Percentiles rank a stretch among this genome's conserved stretches.
These are phyloP conservation scores for Myiopsitta monachus DNA, from an alignment of 2,113 vertebrate species.

Conservation along the genomic window DNA sequence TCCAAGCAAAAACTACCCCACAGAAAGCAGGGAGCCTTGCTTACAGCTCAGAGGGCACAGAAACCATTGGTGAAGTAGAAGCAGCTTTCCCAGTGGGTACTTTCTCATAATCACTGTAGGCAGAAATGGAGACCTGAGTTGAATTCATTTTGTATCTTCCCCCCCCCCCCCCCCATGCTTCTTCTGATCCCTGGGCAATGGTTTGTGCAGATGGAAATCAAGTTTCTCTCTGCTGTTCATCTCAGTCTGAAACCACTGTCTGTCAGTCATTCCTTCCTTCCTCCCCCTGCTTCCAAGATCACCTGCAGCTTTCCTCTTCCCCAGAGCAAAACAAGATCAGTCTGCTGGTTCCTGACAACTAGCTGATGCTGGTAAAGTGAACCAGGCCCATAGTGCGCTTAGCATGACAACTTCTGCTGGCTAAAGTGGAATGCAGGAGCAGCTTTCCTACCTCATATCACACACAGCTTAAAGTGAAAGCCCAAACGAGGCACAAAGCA, in stretches of 20 bases:
- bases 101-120: neutral
- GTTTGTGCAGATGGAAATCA: neutral
- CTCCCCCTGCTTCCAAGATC: neutral
- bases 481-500: neutral
- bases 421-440: neutral
- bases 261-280: neutral
- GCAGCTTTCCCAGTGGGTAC: neutral
- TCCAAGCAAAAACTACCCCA: neutral
- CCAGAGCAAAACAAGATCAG: neutral
- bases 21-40: neutral
- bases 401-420: neutral
- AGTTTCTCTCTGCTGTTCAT: neutral
- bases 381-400: neutral
- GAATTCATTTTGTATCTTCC: neutral
- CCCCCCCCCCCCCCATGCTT: accelerated
- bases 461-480: neutral
- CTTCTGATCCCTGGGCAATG: neutral
- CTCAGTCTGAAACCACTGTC: neutral
- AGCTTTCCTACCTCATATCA: neutral
- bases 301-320: neutral
- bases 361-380: neutral
- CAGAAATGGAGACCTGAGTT: neutral
- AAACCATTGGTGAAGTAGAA: neutral
- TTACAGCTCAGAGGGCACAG: neutral
- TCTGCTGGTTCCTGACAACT: neutral